These are phyloP conservation scores for Myotis yumanensis DNA, from an alignment of 2,113 vertebrate species.

Conservation along the genomic window DNA sequence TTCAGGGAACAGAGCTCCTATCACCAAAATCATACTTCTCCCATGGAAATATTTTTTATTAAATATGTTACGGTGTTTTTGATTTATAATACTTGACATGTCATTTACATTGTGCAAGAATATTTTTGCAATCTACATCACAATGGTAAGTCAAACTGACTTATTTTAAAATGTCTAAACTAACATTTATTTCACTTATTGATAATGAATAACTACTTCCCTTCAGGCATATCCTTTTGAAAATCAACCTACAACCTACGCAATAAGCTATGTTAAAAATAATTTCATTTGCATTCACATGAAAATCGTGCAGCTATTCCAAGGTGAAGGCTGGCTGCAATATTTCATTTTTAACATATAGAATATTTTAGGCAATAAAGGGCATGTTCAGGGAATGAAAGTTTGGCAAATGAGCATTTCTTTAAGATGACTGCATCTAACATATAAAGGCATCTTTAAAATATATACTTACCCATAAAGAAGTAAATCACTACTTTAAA, in stretches of 20 bases:
- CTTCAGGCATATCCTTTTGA: not conserved
- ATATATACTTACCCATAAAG: not conserved
- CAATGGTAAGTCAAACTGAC: not conserved
- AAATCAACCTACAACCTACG: not conserved
- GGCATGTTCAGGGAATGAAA: not conserved
- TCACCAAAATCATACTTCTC: not conserved
- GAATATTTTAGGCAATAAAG: not conserved
- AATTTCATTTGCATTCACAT: not conserved
- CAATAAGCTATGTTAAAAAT: not conserved
- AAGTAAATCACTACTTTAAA: not conserved
- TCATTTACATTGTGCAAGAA: not conserved
- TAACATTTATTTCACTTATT: not conserved
- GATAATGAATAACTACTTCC: not conserved
- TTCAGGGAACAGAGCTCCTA: not conserved
- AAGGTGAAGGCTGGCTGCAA: not conserved
- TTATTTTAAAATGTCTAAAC: not conserved
- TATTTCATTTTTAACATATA: not conserved
- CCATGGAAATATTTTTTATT: not conserved
- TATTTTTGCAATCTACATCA: not conserved
- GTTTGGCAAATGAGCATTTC: not conserved
- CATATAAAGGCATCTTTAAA: not conserved
- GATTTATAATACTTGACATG: constrained; percentile 23
- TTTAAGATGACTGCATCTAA: not conserved
- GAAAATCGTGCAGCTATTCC: not conserved
- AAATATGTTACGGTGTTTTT: not conserved